Base-by-base conservation (phyloP, 2,113 vertebrate genomes). In the Cacatua alba region DNA sequence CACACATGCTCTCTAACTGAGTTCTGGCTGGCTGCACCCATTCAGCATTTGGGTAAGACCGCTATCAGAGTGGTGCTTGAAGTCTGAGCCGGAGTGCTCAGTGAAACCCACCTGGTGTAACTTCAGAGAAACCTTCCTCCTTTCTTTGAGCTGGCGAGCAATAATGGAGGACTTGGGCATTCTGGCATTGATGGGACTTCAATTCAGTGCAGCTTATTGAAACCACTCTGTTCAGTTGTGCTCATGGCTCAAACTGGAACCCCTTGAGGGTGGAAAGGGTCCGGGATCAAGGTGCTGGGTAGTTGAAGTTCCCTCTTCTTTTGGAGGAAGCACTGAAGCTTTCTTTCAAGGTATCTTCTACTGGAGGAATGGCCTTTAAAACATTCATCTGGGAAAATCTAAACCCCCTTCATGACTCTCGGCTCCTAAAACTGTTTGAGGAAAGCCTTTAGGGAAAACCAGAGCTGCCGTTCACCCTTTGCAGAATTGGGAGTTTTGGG, bases 391-490 rank as follows among this genome's bases (percentile, higher is more conserved):
- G 72, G 23, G 43, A 20, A 39, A 44, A 25, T 70, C 44, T 23
- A 9, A 72, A 26, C 8, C 84, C 65, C 4, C 25, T n/a, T 65
- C 68, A 43, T 72, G 82, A 75, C 60, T 60, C 72, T 78, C 93
- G 95, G 82, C 90, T 90, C n/a, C 0, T 26, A 16, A 19, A 55
- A 10, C 41, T 80, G 33, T 46, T 67, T 3, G 1, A 94, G 65
- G 21, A 51, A 81, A 53, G 41, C 77, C 88, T 81, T 29, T 4
- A 24, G 92, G 95, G 95, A 48, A 15, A 52, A 28, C 8, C 67
- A 65, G 89, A 80, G 8, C 87, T 68, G 67, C 93, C 28, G 17
- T 55, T 94, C 94, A 67, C 88, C 90, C 94, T 95, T 90, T 46
- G 41, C 96, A 88, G 90, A 75, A 76, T 62, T 94, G 94, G 90